Evolutionary conservation across 2,797 vertebrate genomes (phyloP), one percentile per base, ranked within the genome.

Genomic region (Ispidina lecontei): DNA sequence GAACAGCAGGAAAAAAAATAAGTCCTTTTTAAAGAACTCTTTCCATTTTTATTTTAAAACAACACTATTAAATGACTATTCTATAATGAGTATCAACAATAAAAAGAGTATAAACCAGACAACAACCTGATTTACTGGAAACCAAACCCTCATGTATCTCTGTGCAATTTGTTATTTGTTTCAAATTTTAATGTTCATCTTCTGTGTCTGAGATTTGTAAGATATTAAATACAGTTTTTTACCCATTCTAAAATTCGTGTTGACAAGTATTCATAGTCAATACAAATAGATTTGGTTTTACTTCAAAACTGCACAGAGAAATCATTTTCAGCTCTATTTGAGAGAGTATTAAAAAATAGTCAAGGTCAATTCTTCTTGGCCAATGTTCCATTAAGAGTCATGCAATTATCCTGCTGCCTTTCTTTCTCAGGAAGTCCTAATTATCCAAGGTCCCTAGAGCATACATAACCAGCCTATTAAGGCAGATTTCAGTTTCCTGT

Each of bases 381-480:
- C 70, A 83, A 29, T 72, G 25, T 80, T 80, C 59, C 82, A 83
- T 73, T 77, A 73, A 83, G 33, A 88, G 47, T 80, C 70, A 78
- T 43, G 25, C 63, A 92, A 65, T 87, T 95, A 81, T 86, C 51
- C 31, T 75, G 37, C 28, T 86, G 41, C 28, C 67, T 75, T 71
- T 29, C 29, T 85, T 93, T 93, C 58, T 84, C 86, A 33, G 59
- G 85, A 93, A 83, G 60, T 46, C 63, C 41, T 91, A 86, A 84
- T 92, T 91, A 81, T 84, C 59, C 59, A 64, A 49, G 67, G 76
- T 75, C 35, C 4, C 25, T 58, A 60, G 73, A 78, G 67, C 19
- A 60, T 76, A 80, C 13, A 86, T 52, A 73, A 47, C 25, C 41
- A 85, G 29, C n/a, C 75, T 71, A 44, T 77, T 87, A 73, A 68